phyloP scores from a whole-genome alignment of 2,113 vertebrate genomes.

The Austrofundulus limnaeus region DNA sequence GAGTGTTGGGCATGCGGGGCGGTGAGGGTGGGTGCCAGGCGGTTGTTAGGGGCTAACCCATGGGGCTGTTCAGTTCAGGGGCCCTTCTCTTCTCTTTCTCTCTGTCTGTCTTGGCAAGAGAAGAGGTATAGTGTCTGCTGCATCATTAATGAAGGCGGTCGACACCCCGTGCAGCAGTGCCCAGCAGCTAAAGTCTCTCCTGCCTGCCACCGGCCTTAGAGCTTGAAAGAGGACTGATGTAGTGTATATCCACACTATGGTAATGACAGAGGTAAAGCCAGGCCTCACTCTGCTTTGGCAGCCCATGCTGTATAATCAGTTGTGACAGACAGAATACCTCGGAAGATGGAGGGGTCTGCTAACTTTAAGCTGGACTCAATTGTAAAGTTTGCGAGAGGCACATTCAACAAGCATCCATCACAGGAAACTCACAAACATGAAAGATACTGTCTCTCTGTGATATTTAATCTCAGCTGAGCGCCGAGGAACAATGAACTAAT shows the following conservation, averaged over 20 bases:
- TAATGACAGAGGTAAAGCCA: conserved; percentile 55
- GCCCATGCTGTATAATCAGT: conserved; percentile 57
- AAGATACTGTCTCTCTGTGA: conserved; percentile 46
- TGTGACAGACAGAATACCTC: conserved; percentile 35
- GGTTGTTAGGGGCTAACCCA: conserved; percentile 64
- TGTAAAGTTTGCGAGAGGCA: conserved; percentile 23
- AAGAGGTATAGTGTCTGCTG: conserved; percentile 52
- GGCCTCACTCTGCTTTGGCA: conserved; percentile 54
- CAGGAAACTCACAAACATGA: conserved; percentile 49
- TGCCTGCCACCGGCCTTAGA: conserved; percentile 40
- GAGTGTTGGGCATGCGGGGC: conserved; percentile 4
- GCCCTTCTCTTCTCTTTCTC: conserved; percentile 37
- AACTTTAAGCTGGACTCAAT: conserved; percentile 31
- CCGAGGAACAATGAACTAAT: conserved; percentile 53
- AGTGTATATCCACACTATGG: conserved; percentile 51
- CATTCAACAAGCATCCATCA: conserved; percentile 37
- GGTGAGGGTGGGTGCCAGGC: neutral
- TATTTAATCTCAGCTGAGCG: conserved; percentile 33
- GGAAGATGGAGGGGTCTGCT: conserved; percentile 33
- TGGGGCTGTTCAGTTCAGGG: conserved; percentile 54
- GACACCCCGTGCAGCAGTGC: conserved; percentile 51
- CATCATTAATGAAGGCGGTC: conserved; percentile 66
- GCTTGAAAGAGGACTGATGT: conserved; percentile 44
- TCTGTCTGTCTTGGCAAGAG: conserved; percentile 56
- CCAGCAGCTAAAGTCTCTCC: conserved; percentile 46